Base-by-base conservation (phyloP, 53 echinoderm and acorn worm species). In the Luidia sarsii region DNA sequence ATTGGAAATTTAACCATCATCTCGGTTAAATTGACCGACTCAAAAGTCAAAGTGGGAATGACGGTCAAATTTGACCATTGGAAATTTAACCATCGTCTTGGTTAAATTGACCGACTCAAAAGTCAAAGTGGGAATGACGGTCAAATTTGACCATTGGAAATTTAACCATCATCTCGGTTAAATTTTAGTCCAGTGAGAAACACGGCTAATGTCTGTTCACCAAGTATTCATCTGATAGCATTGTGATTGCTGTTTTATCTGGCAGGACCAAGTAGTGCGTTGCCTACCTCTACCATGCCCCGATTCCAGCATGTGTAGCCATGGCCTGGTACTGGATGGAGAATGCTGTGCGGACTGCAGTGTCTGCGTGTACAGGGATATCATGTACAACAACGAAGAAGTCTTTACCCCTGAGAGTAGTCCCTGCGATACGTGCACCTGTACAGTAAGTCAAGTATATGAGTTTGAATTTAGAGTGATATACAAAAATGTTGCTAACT, bases 291-390 rank as follows among this genome's bases (percentile, higher is more conserved):
- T 92, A 2, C 75, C 87, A 13, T 95, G 95, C 36, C 82, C 68
- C 21, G 81, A 80, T 7, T 35, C 82, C 9, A 81, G 85, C 37
- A 68, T 15, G 27, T 95, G 96, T 75, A 61, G 71, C 7, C 85
- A 95, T 65, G 96, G 95, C 7, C 57, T 90, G 10, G 59, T 79
- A 38, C 46, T 90, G 20, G 88, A 90, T 22, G 90, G 95, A 15
- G 86, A 81, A 23, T 92, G 93, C 65, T 95, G 93, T 64, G 81
- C 82, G 11, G 90, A 95, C 38, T 95, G 96, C 65, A 80, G 67
- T 7, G 79, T 85, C 22, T 95, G 92, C 64, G 81, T 83, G 36
- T 83, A 70, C 67, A 71, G 88, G n/a, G 86, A 83, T 29, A 88
- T 83, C 57, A 79, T 93, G 56, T 93, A 95, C 56, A 69, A 84